Evolutionary conservation across 2,797 vertebrate species (phyloP).

Genomic region (Crocodylus rhombifer): DNA sequence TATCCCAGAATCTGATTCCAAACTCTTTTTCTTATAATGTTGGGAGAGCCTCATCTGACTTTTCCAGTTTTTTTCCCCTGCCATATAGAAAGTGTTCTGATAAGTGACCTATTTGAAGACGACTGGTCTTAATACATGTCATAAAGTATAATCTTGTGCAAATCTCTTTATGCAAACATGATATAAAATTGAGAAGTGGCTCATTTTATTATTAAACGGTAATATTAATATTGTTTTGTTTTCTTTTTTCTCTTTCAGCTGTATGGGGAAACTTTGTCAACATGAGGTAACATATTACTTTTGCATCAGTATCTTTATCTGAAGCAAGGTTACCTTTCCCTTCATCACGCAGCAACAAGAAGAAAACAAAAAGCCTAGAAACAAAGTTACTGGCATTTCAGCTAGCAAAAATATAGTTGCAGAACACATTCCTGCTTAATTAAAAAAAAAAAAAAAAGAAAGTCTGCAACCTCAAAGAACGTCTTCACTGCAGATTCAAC

Average conservation of each 20-base stretch:
- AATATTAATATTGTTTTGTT: constrained; percentile 51
- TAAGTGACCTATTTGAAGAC: not conserved
- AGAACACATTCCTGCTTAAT: not conserved
- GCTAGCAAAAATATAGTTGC: not conserved
- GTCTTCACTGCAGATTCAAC: not conserved
- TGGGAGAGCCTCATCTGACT: not conserved
- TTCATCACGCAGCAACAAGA: not conserved
- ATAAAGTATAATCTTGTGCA: not conserved
- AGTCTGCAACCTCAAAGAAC: not conserved
- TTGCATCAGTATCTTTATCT: not conserved
- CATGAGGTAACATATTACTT: constrained; percentile 90
- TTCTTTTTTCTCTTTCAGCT: constrained; percentile 85
- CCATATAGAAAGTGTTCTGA: not conserved
- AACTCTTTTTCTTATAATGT: not conserved
- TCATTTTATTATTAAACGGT: not conserved
- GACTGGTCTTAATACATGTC: not conserved
- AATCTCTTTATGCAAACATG: not conserved
- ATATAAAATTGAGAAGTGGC: not conserved
- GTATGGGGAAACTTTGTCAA: constrained; percentile 97
- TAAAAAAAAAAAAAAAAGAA: not conserved
- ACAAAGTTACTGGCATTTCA: not conserved
- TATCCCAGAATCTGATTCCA: not conserved
- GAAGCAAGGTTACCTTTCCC: not conserved
- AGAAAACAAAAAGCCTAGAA: constrained; percentile 2
- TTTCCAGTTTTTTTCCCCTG: not conserved